These are phyloP conservation scores for Bicyclus anynana DNA, from an alignment of 1,140 invertebrate species.

Conservation along the genomic window DNA sequence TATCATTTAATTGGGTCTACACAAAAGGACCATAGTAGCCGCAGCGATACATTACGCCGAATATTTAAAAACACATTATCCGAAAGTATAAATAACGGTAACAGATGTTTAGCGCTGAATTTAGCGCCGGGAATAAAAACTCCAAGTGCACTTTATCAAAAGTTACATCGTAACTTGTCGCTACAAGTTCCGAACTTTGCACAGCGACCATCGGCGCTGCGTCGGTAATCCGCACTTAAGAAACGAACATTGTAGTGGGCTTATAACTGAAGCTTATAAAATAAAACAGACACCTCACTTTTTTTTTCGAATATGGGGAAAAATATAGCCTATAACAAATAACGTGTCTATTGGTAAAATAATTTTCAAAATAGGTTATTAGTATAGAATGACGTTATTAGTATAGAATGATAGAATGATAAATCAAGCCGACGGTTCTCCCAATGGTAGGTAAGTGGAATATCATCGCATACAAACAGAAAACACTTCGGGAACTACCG, in stretches of 20 bases:
- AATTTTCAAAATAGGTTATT: too few species aligned
- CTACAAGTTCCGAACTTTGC: conserved; percentile 21
- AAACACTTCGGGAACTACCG: too few species aligned
- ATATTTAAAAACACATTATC: conserved; percentile 4
- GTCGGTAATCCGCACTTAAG: conserved; percentile 9
- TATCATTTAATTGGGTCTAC: too few species aligned
- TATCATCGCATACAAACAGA: too few species aligned
- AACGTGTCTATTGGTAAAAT: too few species aligned
- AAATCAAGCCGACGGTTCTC: too few species aligned
- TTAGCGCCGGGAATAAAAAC: conserved; percentile 20
- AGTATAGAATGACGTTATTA: too few species aligned
- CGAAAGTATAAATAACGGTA: conserved; percentile 12
- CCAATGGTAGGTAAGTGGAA: too few species aligned
- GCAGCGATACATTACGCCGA: background rate
- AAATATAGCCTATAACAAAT: too few species aligned
- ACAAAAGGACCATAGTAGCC: background rate
- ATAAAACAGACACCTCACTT: too few species aligned
- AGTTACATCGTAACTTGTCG: conserved; percentile 21
- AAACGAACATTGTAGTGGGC: background rate
- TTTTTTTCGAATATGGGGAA: too few species aligned
- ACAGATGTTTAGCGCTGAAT: conserved; percentile 17
- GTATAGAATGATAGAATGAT: too few species aligned
- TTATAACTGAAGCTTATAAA: background rate
- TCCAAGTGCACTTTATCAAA: conserved; percentile 23
- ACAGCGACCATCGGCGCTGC: conserved; percentile 9